These are phyloP conservation scores for Branchellion lobata DNA, from an alignment of 2,888 invertebrate genomes.

Conservation along the genomic window DNA sequence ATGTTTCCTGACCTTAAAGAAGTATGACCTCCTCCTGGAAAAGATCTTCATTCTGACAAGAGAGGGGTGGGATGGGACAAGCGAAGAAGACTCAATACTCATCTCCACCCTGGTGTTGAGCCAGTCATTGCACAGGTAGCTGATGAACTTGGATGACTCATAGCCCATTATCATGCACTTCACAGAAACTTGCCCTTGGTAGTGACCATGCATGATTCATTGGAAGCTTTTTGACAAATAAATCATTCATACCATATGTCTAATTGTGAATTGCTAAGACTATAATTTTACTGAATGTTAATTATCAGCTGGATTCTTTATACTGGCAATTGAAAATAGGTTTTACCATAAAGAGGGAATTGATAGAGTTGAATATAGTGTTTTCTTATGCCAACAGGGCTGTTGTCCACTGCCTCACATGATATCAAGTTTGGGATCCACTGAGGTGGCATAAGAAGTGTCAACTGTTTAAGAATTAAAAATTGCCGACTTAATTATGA, in stretches of 20 bases:
- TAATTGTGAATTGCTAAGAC: no score
- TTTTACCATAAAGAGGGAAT: slow-evolving; percentile 46
- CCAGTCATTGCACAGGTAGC: slow-evolving; percentile 36
- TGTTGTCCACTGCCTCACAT: slow-evolving; percentile 48
- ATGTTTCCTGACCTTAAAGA: slow-evolving; percentile 41
- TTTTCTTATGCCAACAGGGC: slow-evolving; percentile 49
- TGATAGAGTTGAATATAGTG: slow-evolving; percentile 48
- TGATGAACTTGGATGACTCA: slow-evolving; percentile 10
- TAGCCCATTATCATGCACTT: slow-evolving; percentile 26
- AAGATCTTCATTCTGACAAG: not conserved
- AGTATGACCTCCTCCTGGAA: slow-evolving; percentile 19
- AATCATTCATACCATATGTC: no score
- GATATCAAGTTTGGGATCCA: slow-evolving; percentile 48
- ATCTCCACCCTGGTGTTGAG: slow-evolving; percentile 34
- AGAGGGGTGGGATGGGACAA: slow-evolving; percentile 19
- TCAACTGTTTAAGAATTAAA: no score
- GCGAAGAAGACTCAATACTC: slow-evolving; percentile 11
- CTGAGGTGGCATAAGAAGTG: slow-evolving; percentile 41
- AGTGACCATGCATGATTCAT: no score
- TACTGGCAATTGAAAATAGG: no score
- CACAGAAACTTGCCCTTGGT: slow-evolving; percentile 17
- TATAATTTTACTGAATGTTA: no score
- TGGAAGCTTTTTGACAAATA: no score
- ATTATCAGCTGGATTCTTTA: no score
- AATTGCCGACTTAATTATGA: no score